Conservation (phyloP, 2,113 vertebrate species). For the Charina bottae region DNA sequence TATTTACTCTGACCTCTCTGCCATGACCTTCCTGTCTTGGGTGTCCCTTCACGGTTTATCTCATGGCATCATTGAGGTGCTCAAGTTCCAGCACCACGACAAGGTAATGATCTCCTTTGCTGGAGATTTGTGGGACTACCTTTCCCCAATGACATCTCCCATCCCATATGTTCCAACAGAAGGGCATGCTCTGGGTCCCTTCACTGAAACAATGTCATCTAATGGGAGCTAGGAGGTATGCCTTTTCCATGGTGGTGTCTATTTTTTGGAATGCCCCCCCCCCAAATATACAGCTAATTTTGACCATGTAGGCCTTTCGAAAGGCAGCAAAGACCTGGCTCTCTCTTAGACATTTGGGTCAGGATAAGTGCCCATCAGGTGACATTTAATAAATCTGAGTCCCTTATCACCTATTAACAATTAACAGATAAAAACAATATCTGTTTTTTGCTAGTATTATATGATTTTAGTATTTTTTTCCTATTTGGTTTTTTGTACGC, state of each 20-base stretch:
- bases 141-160: not conserved
- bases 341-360: not conserved
- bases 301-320: not conserved
- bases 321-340: not conserved
- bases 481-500: not conserved
- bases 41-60: no score
- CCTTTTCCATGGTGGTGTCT: not conserved
- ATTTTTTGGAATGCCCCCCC: not conserved
- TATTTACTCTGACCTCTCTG: no score
- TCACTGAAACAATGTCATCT: not conserved
- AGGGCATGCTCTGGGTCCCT: not conserved
- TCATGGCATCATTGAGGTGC: no score
- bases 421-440: not conserved
- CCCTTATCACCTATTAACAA: not conserved
- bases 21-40: no score
- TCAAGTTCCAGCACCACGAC: no score
- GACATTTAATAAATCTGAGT: not conserved
- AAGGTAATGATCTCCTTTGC: no score
- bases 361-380: not conserved
- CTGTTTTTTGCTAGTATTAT: not conserved
- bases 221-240: not conserved
- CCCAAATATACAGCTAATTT: not conserved
- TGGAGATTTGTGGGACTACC: not conserved
- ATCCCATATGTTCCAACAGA: not conserved
- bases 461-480: not conserved